These are phyloP conservation scores for Peromyscus aztecus DNA, from an alignment of 2,797 vertebrate species.

Conservation along the genomic window DNA sequence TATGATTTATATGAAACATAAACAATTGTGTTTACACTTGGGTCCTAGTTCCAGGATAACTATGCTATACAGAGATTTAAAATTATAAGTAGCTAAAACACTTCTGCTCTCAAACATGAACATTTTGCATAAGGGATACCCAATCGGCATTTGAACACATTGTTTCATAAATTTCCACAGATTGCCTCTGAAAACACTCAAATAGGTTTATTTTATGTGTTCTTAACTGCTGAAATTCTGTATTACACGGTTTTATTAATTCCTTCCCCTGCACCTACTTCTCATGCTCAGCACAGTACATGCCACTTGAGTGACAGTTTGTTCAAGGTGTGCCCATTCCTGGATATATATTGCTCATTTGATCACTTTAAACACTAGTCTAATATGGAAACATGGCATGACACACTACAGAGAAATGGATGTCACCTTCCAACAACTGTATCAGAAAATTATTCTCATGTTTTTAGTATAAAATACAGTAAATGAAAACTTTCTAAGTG, in stretches of 20 bases:
- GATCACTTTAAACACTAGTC: not conserved
- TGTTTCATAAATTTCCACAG: not conserved
- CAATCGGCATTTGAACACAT: not conserved
- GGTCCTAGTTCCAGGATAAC: not conserved
- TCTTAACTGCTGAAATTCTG: not conserved
- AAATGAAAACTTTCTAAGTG: not conserved
- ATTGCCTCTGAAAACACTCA: slow-evolving; percentile 8
- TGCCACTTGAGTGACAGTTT: not conserved
- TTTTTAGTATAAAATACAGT: not conserved
- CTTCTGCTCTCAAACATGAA: not conserved
- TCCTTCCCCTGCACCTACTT: not conserved
- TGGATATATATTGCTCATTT: not conserved
- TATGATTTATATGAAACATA: not conserved
- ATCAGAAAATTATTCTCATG: not conserved
- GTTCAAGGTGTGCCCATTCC: not conserved
- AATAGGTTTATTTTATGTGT: not conserved
- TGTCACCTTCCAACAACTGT: not conserved
- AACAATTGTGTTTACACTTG: not conserved
- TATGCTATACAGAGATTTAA: not conserved
- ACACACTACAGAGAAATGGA: not conserved
- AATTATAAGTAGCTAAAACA: not conserved
- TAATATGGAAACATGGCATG: not conserved
- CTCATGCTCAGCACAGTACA: not conserved
- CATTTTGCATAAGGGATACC: not conserved
- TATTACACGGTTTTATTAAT: not conserved